These are phyloP conservation scores for Myotis vivesi DNA, from an alignment of 2,797 vertebrate species.

Conservation along the genomic window DNA sequence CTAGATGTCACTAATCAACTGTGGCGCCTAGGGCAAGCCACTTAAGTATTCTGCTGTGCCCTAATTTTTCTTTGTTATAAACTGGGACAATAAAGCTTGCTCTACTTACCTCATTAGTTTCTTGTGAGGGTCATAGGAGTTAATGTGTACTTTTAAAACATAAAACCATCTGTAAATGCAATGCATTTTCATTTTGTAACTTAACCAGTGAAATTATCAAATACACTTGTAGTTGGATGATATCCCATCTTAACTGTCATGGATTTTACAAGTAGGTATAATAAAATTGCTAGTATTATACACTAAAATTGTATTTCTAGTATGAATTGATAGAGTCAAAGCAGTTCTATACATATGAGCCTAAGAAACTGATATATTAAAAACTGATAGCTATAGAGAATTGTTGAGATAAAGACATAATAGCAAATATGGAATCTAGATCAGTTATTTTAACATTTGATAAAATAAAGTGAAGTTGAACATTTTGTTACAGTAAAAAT, in stretches of 20 bases:
- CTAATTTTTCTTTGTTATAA: slow-evolving; percentile 74
- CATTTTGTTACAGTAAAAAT: neutral
- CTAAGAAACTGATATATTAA: neutral
- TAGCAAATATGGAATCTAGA: neutral
- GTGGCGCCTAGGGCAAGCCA: slow-evolving; percentile 59
- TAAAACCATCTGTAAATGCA: neutral
- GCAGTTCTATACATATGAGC: neutral
- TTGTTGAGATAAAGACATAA: neutral
- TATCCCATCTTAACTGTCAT: neutral
- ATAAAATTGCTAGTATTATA: neutral
- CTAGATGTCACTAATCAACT: slow-evolving; percentile 70
- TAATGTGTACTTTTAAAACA: slow-evolving; percentile 53
- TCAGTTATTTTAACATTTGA: neutral
- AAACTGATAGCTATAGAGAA: neutral
- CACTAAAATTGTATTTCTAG: neutral
- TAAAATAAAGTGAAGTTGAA: neutral
- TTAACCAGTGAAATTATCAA: neutral
- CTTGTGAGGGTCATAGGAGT: slow-evolving; percentile 69
- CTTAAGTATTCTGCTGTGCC: slow-evolving; percentile 54
- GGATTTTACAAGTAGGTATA: neutral
- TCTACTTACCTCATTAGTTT: slow-evolving; percentile 74
- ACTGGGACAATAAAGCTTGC: slow-evolving; percentile 60
- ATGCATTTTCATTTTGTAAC: neutral
- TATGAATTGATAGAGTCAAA: neutral
- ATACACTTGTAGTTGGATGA: neutral